phyloP scores from a whole-genome alignment of 2,113 vertebrate genomes.

The Vanacampus margaritifer region DNA sequence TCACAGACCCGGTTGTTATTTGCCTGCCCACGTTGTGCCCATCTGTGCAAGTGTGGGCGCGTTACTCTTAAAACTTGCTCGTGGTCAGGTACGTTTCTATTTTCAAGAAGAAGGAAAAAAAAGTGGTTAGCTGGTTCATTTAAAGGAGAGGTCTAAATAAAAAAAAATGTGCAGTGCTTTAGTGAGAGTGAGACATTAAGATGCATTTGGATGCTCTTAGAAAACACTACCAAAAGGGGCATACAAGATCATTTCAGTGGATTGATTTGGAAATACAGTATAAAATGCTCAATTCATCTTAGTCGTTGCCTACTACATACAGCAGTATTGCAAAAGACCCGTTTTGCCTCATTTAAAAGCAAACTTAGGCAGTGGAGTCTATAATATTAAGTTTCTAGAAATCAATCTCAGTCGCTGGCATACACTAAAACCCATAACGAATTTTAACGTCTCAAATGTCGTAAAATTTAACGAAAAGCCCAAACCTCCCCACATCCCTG shows the following conservation, averaged over 20 bases:
- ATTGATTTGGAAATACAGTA: background rate
- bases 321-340: background rate
- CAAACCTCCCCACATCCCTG: background rate
- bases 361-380: too few relatives aligned
- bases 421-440: too few relatives aligned
- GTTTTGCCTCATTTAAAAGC: too few relatives aligned
- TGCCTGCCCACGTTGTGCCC: background rate
- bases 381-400: too few relatives aligned
- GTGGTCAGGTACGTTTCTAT: slow-evolving; percentile 6
- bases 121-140: background rate
- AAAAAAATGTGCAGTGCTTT: background rate
- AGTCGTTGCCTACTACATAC: background rate
- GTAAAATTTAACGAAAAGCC: background rate
- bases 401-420: too few relatives aligned
- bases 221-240: too few relatives aligned
- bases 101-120: background rate
- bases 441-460: background rate
- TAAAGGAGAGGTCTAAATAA: background rate
- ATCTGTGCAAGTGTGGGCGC: background rate
- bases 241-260: background rate
- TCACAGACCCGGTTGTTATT: background rate
- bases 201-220: background rate
- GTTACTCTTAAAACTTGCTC: slow-evolving; percentile 2
- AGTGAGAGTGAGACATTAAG: background rate
- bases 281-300: background rate